Evolutionary conservation across 2,113 vertebrate genomes (phyloP).

Genomic region (Casuarius casuarius): DNA sequence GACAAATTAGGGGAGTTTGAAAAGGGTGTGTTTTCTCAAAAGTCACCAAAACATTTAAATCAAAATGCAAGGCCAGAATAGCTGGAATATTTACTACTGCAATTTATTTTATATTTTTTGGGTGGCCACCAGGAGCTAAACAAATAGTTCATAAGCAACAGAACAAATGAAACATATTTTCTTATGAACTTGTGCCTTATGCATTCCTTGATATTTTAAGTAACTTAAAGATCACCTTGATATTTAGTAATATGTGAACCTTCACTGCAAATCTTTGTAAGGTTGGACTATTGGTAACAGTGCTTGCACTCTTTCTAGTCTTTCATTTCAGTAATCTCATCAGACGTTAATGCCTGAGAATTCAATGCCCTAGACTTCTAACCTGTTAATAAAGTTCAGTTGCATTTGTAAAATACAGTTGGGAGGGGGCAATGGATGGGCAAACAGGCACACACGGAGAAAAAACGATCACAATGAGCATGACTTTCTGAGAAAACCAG

Average conservation of each 20-base stretch:
- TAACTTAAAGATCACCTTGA: neutral
- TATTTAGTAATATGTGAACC: neutral
- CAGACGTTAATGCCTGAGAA: neutral
- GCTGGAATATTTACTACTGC: neutral
- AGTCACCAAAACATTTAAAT: constrained; percentile 3
- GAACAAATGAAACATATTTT: constrained; percentile 6
- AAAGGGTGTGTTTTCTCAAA: constrained; percentile 1
- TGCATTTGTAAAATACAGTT: neutral
- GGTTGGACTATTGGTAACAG: neutral
- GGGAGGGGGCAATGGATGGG: neutral
- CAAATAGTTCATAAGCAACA: neutral
- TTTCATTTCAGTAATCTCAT: neutral
- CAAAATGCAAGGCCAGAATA: neutral
- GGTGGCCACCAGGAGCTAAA: neutral
- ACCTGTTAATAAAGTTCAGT: neutral
- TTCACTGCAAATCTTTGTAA: neutral
- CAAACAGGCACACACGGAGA: neutral
- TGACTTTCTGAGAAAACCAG: neutral
- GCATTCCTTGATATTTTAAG: neutral
- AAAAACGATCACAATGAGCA: neutral
- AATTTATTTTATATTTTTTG: neutral
- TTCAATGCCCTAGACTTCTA: neutral
- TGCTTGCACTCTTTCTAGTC: neutral
- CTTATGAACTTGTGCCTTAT: constrained; percentile 5
- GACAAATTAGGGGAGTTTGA: neutral